Evolutionary conservation across 1,140 invertebrate genomes (phyloP).

Genomic region (Lasioglossum albipes): DNA sequence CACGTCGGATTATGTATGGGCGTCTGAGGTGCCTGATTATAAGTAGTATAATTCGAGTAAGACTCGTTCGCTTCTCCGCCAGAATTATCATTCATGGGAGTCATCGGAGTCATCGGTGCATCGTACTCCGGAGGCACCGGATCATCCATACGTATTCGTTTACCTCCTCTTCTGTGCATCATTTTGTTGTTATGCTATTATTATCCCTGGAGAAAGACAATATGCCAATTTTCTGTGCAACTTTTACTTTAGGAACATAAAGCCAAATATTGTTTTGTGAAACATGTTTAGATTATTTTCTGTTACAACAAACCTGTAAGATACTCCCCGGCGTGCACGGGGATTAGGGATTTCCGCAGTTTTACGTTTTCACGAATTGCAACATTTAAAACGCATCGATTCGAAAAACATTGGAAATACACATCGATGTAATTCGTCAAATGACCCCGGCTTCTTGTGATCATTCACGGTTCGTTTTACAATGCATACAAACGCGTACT

Average conservation of each 20-base stretch:
- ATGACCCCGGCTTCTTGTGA: constrained; percentile 3
- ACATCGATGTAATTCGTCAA: constrained; percentile 18
- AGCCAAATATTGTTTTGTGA: neutral
- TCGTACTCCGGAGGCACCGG: constrained; percentile 91
- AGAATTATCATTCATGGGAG: constrained; percentile 83
- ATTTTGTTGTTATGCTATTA: constrained; percentile 55
- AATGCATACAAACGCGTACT: neutral
- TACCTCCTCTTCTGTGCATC: constrained; percentile 91
- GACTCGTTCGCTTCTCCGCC: constrained; percentile 79
- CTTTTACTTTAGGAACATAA: neutral
- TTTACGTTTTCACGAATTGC: constrained; percentile 10
- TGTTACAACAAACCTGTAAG: constrained; percentile 21
- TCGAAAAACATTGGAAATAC: neutral
- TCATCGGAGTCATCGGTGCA: constrained; percentile 89
- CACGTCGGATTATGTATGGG: constrained; percentile 79
- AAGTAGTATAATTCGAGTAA: constrained; percentile 77
- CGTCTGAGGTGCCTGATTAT: constrained; percentile 77
- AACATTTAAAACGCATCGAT: constrained; percentile 8
- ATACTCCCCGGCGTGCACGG: neutral
- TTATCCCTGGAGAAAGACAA: neutral
- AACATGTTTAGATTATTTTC: neutral
- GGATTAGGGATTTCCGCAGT: neutral
- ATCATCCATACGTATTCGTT: constrained; percentile 94
- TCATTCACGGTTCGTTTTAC: neutral
- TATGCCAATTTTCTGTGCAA: neutral